Evolutionary conservation across 2,888 invertebrate genomes (phyloP), one percentile per base, ranked within the genome.

Genomic region (Aromia moschata): DNA sequence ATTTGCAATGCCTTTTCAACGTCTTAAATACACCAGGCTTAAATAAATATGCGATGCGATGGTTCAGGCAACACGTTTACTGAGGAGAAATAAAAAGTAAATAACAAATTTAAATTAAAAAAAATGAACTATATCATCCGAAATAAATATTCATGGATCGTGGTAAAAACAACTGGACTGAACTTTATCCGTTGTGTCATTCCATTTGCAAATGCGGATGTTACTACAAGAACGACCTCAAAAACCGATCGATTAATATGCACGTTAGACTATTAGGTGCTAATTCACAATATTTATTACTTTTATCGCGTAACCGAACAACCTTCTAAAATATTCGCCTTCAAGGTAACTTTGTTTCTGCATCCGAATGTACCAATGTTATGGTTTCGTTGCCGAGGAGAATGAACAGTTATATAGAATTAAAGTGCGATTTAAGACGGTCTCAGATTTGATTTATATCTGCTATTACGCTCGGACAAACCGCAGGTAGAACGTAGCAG

Each of bases 371-470:
- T 43, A 43, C 12, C 10, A 43, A 20, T 25, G 3, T 9, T 20
- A 43, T 12, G 5, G 20, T 43, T 20, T 43, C 18, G 18, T 43
- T 43, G 25, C 14, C n/a, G n/a, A 20, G 12, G 20, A 43, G 25
- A 43, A 43, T 43, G 43, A 43, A 43, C 43, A 25, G 43, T 43
- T 43, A 43, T 14, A 12, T 11, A 18, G 11, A 33, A 20, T 43
- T 43, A 43, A 43, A 25, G 11, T 25, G 11, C 20, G 14, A 43
- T 25, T 43, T 43, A 16, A 43, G 20, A 1, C 25, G 12, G 25
- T 12, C n/a, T n/a, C n/a, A n/a, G 20, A 25, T 43, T 43, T 43
- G 43, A 43, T 43, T 43, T 43, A 43, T 25, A 43, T 43, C 43
- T 12, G 17, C 18, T 41, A 25, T 25, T 20, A 43, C 25, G 14